Conservation (phyloP, 1,140 invertebrate species). For the Lepidurus arcticus region DNA sequence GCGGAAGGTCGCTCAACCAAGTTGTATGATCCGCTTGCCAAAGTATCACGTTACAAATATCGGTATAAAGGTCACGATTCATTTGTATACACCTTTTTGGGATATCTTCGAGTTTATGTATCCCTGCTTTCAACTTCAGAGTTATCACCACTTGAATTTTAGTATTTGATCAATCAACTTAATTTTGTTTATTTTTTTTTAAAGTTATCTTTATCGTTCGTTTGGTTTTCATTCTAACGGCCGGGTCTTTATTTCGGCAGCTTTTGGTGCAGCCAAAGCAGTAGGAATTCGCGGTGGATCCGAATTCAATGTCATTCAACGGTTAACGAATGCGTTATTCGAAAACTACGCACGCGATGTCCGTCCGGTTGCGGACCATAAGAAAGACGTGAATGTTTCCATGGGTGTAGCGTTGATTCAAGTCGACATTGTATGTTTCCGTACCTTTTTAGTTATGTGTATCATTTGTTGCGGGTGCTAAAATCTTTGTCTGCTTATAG, state of each 20-base stretch:
- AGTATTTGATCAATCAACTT: no score
- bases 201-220: no score
- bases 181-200: no score
- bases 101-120: no score
- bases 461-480: neutral
- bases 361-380: neutral
- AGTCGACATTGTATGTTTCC: neutral
- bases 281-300: neutral
- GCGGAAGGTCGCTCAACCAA: no score
- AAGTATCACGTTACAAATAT: no score
- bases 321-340: neutral
- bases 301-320: neutral
- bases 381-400: neutral
- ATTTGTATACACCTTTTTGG: no score
- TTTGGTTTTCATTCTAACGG: neutral
- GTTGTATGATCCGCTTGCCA: no score
- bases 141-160: no score
- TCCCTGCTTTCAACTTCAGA: no score
- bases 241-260: neutral
- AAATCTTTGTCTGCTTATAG: neutral
- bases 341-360: neutral
- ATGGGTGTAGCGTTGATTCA: neutral
- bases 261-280: neutral
- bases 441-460: neutral
- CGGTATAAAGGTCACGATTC: no score